phyloP scores from a whole-genome alignment of 2,113 vertebrate genomes.

The Erpornis zantholeuca region DNA sequence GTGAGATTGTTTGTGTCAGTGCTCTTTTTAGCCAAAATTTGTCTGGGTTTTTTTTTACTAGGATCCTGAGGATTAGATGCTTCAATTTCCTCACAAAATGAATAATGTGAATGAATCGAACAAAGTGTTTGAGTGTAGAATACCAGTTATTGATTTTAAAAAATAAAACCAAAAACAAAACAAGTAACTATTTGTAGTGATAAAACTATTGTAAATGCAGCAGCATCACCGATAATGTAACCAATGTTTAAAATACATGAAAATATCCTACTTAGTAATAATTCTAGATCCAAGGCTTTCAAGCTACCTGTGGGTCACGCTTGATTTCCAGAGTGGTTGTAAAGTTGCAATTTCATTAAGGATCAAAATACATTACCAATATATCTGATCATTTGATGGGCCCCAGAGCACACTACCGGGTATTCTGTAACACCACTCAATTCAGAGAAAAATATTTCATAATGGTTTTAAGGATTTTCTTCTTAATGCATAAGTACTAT shows the following conservation, averaged over 20 bases:
- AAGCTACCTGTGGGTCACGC: neutral
- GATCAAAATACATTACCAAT: neutral
- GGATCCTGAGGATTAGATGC: neutral
- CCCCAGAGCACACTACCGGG: neutral
- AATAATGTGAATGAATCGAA: neutral
- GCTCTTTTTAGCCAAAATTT: neutral
- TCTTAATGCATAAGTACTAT: neutral
- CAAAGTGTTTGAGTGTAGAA: neutral
- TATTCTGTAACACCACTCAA: neutral
- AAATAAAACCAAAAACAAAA: neutral
- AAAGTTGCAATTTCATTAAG: neutral
- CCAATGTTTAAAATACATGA: neutral
- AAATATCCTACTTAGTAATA: neutral
- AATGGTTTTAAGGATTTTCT: neutral
- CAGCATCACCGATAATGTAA: neutral
- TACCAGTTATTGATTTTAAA: neutral
- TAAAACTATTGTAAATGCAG: neutral
- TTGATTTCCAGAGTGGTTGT: neutral
- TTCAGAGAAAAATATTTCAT: neutral
- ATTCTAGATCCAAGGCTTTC: neutral
- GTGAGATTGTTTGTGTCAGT: neutral
- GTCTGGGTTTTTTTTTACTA: neutral
- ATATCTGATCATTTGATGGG: neutral
- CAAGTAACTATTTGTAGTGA: neutral
- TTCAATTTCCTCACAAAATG: conserved; percentile 2